These are phyloP conservation scores for Cyanocitta stelleri DNA, from an alignment of 2,113 vertebrate genomes.

Conservation along the genomic window DNA sequence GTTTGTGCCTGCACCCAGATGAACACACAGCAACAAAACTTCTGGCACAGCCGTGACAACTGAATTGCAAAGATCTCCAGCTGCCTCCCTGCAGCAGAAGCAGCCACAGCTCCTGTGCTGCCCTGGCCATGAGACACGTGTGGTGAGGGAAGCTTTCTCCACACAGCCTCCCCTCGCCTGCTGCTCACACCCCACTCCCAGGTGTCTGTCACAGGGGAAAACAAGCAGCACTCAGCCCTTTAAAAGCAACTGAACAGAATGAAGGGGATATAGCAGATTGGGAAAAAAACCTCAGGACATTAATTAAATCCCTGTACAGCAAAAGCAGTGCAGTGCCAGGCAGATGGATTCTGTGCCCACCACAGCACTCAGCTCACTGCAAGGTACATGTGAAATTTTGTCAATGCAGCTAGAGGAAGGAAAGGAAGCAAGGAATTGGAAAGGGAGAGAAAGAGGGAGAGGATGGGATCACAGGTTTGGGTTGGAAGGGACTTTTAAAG, in stretches of 20 bases:
- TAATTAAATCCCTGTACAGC: not conserved
- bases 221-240: accelerated
- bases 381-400: not conserved
- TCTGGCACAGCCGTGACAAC: too few species aligned
- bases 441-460: not conserved
- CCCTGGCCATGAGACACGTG: accelerated
- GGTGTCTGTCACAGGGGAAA: not conserved
- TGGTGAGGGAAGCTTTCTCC: not conserved
- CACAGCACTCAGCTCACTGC: accelerated
- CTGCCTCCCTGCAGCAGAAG: not conserved
- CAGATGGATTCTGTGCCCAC: not conserved
- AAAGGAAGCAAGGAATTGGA: not conserved
- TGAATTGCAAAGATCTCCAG: accelerated
- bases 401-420: not conserved
- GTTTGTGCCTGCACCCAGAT: not conserved
- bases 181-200: not conserved
- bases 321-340: not conserved
- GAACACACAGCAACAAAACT: too few species aligned
- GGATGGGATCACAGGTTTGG: too few species aligned
- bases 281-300: not conserved
- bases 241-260: not conserved
- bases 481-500: not conserved
- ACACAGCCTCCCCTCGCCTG: too few species aligned
- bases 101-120: not conserved
- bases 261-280: accelerated